Base-by-base conservation (phyloP, 2,888 invertebrate genomes). In the Chalcis sispes region DNA sequence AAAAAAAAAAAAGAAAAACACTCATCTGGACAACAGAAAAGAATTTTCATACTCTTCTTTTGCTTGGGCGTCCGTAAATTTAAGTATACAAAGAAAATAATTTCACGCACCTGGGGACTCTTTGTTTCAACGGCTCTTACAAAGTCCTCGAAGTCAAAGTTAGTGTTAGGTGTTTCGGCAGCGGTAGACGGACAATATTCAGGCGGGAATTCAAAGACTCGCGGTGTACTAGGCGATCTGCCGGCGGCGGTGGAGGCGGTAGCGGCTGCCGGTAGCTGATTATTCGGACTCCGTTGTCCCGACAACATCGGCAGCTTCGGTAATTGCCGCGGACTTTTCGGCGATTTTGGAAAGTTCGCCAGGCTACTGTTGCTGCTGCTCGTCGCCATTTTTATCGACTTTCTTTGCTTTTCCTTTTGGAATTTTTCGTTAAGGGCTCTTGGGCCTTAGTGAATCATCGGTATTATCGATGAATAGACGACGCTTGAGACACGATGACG, bases 321-420 rank as follows among this genome's bases (percentile, higher is more conserved):
- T 70, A 91, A 89, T 83, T 91, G 91, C 1, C 91, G 90, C 0
- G 91, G 91, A 81, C 91, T 91, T 85, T 91, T 91, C 4, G 92
- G 91, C n/a, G 91, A 64, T 50, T 50, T 72, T 0, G 58, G 56
- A 15, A 18, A 62, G 13, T 7, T 40, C 8, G 29, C 40, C 32
- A 50, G 50, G 15, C 54, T 36, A 40, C 62, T 36, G 46, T 54
- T 48, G 50, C 67, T 73, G 58, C 46, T 54, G 69, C 69, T 62
- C 27, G 69, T 27, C n/a, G 75, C 52, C 70, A 69, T 67, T 29
- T 4, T 54, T 23, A 8, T 7, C 29, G n/a, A 27, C 20, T 23
- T 58, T 23, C 32, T 4, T 54, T 54, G 1, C 4, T 27, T 54
- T 50, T 13, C 13, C 27, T 13, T 25, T 27, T 13, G 54, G 15